These are phyloP conservation scores for Gryllus longicercus DNA, from an alignment of 2,888 invertebrate genomes.

Conservation along the genomic window DNA sequence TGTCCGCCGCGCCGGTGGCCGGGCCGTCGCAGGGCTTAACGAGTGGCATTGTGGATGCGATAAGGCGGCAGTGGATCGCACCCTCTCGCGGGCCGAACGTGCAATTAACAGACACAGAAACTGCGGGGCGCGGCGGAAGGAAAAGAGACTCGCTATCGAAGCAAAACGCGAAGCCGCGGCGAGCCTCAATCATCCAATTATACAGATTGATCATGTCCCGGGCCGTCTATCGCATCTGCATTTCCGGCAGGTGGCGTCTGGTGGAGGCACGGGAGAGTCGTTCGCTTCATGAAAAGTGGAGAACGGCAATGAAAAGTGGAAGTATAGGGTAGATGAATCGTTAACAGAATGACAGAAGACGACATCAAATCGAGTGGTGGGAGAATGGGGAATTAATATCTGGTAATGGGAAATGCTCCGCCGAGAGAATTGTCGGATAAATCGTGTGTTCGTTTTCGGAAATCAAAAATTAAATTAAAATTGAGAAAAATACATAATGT, in stretches of 20 bases:
- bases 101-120: background rate
- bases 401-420: background rate
- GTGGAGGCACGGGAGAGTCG: background rate
- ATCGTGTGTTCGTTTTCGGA: no score
- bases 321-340: background rate
- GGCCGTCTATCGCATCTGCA: background rate
- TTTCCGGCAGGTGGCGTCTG: slow-evolving; percentile 5
- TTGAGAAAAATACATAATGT: no score
- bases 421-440: no score
- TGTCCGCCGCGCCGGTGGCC: no score
- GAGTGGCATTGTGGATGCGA: no score
- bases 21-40: no score
- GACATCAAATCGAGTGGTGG: background rate
- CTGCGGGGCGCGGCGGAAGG: background rate
- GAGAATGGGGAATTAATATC: background rate
- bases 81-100: background rate
- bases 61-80: no score
- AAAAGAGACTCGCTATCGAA: background rate
- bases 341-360: background rate
- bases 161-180: background rate
- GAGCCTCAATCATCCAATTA: background rate
- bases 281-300: background rate
- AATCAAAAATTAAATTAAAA: no score
- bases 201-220: slow-evolving; percentile 5
- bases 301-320: background rate